Evolutionary conservation across 2,888 invertebrate genomes (phyloP), one percentile per base, ranked within the genome.

Genomic region (Limnephilus marmoratus): DNA sequence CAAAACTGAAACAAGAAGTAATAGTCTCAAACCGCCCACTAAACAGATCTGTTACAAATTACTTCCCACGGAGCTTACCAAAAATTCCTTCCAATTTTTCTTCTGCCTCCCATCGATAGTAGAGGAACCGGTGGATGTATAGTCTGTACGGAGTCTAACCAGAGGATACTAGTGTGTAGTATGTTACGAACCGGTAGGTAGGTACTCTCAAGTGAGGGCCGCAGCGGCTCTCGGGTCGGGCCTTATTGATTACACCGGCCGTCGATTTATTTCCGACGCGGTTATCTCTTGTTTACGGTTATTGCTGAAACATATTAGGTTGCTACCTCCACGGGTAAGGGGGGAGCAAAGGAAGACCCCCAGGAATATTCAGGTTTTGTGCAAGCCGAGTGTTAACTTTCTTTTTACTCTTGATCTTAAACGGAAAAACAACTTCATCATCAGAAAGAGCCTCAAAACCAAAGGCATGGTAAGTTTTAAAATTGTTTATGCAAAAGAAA

Each of bases 221-320:
- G 68, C 68, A 68, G 41, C 45, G 90, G 83, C 49, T 34, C 37
- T 49, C 81, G 31, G 88, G 86, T 45, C 87, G 68, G 88, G 88
- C 91, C 93, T 92, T 93, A 93, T 93, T 93, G 93, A 93, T 93
- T 93, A 90, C 93, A 88, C 92, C 68, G 93, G 83, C 90, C 90
- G 88, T 90, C 91, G 93, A 93, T 93, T 93, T 93, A 93, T 93
- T 91, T 93, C 93, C 93, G 91, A 91, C 85, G 92, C 90, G 93
- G 92, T 93, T 93, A 93, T 93, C 93, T 92, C 93, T 93, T 93
- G 93, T 93, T 93, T 93, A 93, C 93, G 93, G 93, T 93, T 93
- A 93, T 93, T 91, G 93, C 92, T 80, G 92, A 90, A 90, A 90
- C 91, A 90, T 93, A 92, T 90, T 93, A 90, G 90, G 81, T 37